Evolutionary conservation across 92 coral and sea anemone genomes (phyloP).

Genomic region (Galaxea fascicularis): DNA sequence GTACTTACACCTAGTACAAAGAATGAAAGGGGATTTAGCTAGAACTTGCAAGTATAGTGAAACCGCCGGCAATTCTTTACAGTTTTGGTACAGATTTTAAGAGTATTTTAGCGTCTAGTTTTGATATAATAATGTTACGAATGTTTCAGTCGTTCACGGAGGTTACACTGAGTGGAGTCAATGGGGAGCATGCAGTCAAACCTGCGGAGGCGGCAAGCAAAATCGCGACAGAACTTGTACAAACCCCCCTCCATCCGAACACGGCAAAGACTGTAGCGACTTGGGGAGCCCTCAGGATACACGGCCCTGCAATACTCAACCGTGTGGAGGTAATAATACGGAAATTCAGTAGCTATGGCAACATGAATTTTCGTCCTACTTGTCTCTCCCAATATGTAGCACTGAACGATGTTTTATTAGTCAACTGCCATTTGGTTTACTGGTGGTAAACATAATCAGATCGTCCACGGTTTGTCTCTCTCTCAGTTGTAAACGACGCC

Average conservation of each 20-base stretch:
- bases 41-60: too few relatives aligned
- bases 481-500: too few relatives aligned
- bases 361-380: too few relatives aligned
- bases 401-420: too few relatives aligned
- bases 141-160: conserved; percentile 22
- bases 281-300: background rate
- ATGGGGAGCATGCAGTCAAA: conserved; percentile 9
- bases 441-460: too few relatives aligned
- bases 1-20: background rate
- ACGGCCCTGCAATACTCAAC: conserved; percentile 10
- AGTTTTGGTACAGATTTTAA: too few relatives aligned
- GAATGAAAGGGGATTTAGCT: background rate
- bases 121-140: too few relatives aligned
- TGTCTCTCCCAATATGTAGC: too few relatives aligned
- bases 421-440: too few relatives aligned
- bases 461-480: too few relatives aligned
- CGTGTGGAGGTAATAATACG: conserved; percentile 42
- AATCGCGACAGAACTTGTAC: conserved; percentile 1
- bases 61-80: too few relatives aligned
- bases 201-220: conserved; percentile 17
- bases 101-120: too few relatives aligned
- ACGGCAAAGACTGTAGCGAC: conserved; percentile 22
- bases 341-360: background rate
- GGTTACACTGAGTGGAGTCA: conserved; percentile 21
- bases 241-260: conserved; percentile 9